These are phyloP conservation scores for Thaumetopoea pityocampa DNA, from an alignment of 1,140 invertebrate species.

Conservation along the genomic window DNA sequence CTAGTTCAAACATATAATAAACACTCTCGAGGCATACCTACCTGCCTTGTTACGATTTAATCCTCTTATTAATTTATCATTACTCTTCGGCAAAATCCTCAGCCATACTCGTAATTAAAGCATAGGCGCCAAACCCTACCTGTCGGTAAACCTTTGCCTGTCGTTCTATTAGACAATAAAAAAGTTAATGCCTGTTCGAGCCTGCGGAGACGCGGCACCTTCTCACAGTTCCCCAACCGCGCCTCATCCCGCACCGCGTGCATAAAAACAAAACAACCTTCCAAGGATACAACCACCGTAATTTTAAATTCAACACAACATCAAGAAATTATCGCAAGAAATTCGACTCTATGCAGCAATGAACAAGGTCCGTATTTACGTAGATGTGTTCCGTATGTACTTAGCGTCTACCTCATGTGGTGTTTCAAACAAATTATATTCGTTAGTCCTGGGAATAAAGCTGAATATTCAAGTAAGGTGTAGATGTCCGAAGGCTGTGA, in stretches of 20 bases:
- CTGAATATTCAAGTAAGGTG: neutral
- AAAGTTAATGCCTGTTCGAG: constrained; percentile 63
- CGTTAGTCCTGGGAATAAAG: neutral
- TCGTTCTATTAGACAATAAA: constrained; percentile 71
- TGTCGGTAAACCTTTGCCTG: constrained; percentile 57
- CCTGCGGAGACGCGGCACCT: constrained; percentile 49
- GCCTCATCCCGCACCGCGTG: constrained; percentile 23
- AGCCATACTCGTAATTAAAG: constrained; percentile 38
- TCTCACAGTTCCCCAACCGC: constrained; percentile 54
- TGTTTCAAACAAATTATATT: too few relatives aligned
- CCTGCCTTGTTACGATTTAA: constrained; percentile 19
- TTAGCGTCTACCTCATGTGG: too few relatives aligned
- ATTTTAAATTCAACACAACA: constrained; percentile 51
- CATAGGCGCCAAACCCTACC: constrained; percentile 63
- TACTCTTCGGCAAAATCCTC: constrained; percentile 31
- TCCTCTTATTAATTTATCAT: constrained; percentile 33
- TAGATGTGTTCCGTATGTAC: too few relatives aligned
- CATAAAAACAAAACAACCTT: constrained; percentile 69
- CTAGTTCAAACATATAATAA: too few relatives aligned
- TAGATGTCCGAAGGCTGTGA: constrained; percentile 36
- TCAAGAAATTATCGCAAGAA: constrained; percentile 22
- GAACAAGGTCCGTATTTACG: constrained; percentile 31
- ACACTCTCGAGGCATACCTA: too few relatives aligned
- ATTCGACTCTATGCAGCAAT: constrained; percentile 23
- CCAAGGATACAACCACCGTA: constrained; percentile 73